These are phyloP conservation scores for Chymomyza procnemis DNA, from an alignment of 2,888 invertebrate genomes.

Conservation along the genomic window DNA sequence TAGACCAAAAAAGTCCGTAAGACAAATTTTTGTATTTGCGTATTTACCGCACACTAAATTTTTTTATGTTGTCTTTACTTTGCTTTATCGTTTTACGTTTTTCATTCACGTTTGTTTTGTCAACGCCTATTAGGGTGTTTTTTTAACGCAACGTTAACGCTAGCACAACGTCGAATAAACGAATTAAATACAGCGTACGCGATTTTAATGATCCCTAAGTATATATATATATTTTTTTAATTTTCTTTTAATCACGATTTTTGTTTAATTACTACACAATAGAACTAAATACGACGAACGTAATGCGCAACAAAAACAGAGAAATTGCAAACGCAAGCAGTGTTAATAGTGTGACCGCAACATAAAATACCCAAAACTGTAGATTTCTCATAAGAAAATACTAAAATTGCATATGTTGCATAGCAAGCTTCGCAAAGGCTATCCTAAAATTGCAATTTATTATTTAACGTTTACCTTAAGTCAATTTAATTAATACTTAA, in stretches of 20 bases:
- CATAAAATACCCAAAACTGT: no score
- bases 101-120: constrained; percentile 57
- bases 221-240: neutral
- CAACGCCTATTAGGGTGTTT: constrained; percentile 44
- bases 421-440: no score
- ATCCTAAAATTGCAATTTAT: no score
- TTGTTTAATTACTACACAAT: neutral
- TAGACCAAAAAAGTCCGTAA: constrained; percentile 6
- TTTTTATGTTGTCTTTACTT: constrained; percentile 20
- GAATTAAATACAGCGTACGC: neutral
- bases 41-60: constrained; percentile 21
- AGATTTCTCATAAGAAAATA: no score
- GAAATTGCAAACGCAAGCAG: no score
- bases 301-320: no score
- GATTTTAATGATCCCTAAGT: neutral
- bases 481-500: no score
- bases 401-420: no score
- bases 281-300: neutral
- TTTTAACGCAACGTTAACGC: neutral
- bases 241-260: neutral
- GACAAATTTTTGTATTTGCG: constrained; percentile 22
- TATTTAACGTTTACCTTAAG: no score
- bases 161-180: neutral
- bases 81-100: constrained; percentile 42
- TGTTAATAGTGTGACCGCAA: no score